Evolutionary conservation across 2,888 invertebrate genomes (phyloP), one percentile per base, ranked within the genome.

Genomic region (Andrena bicolor): DNA sequence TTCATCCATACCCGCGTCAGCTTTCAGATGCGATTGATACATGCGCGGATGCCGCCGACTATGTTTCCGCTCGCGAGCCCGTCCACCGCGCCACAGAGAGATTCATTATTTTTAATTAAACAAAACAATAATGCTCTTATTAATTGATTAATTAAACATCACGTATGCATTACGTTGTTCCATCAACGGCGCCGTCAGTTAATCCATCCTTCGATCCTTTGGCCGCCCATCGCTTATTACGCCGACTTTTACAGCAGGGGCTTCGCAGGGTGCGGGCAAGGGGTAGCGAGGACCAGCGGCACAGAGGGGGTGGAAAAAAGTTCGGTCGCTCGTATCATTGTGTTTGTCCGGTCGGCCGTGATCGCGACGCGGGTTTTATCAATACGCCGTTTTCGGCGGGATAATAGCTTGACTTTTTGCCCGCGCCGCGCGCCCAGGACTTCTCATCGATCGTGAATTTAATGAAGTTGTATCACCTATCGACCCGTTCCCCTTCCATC

Each of bases 41-140:
- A 20, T 10, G 56, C 20, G 64, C 75, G 56, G 48, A 70, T 28
- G 41, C 72, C 66, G 71, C 61, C 75, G 53, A 32, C 53, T 64
- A 28, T 51, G 56, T 32, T 63, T 61, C 66, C 76, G 61, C 56
- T 35, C 26, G 76, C 51, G 69, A 64, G 74, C 74, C 76, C 76
- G 63, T 41, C 56, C 75, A 60, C 72, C 48, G 51, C 64, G 76
- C 68, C 72, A 77, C 78, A 81, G 51, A 75, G 80, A 86, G 90
- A 88, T 89, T 91, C 87, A 89, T 92, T 92, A 91, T 90, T 90
- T 91, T 90, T 88, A 90, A 91, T 91, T 88, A 90, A 90, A 89
- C 88, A 84, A 88, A 90, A 91, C 90, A 90, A 89, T 91, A 90
- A 92, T 89, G 86, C 87, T 87, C 86, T 90, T 88, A 91, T 89